Conservation (phyloP, 2,797 vertebrate species). For the Micrastur ruficollis region DNA sequence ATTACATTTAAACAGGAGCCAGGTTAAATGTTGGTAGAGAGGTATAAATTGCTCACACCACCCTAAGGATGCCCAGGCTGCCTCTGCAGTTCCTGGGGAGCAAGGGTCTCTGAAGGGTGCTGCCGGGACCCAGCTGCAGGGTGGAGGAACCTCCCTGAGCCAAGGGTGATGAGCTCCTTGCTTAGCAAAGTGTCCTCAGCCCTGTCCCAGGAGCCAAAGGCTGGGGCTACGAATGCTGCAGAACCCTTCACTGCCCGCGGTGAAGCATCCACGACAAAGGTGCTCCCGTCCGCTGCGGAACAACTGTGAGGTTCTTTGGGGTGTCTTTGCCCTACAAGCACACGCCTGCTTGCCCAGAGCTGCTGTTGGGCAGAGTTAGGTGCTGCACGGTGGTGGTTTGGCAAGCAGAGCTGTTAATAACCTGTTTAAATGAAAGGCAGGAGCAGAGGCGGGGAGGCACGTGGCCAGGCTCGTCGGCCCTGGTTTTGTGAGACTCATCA, state of each 20-base stretch:
- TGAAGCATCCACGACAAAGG: accelerated
- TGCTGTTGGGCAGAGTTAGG: not conserved
- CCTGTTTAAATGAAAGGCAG: not conserved
- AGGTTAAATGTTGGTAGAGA: not conserved
- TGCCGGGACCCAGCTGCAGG: not conserved
- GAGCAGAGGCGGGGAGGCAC: not conserved
- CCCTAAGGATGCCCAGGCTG: not conserved
- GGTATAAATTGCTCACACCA: not conserved
- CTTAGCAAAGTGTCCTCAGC: not conserved
- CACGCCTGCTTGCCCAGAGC: not conserved
- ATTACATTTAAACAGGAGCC: not conserved
- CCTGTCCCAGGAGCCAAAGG: not conserved
- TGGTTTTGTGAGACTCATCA: not conserved
- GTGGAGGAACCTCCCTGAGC: not conserved
- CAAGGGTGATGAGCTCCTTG: not conserved
- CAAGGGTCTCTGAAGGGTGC: accelerated
- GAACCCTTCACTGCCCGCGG: not conserved
- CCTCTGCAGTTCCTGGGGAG: not conserved
- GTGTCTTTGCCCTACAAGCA: not conserved
- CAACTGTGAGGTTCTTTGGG: not conserved
- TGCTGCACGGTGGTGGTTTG: not conserved
- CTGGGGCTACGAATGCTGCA: accelerated
- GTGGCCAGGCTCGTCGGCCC: not conserved
- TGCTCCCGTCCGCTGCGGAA: accelerated
- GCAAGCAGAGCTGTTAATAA: not conserved